Evolutionary conservation across 1,140 invertebrate genomes (phyloP).

Genomic region (Halictus rubicundus): DNA sequence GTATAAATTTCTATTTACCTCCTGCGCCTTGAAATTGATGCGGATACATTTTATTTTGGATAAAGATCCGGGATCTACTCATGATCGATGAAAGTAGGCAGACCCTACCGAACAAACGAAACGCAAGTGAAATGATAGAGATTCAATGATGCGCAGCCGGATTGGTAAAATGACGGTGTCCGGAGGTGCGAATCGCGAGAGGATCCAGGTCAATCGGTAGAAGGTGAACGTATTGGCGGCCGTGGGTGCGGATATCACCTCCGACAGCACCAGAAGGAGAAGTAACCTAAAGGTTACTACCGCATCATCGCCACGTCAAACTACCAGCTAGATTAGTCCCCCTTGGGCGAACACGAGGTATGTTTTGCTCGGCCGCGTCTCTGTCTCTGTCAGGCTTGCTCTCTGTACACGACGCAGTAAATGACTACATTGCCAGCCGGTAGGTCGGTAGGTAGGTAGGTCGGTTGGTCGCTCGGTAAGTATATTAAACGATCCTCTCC

Average conservation of each 20-base stretch:
- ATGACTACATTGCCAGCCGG: conserved; percentile 61
- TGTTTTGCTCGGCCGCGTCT: conserved; percentile 63
- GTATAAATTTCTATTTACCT: too few species aligned
- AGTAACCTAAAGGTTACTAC: conserved; percentile 72
- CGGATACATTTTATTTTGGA: too few species aligned
- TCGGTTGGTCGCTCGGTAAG: conserved; percentile 65
- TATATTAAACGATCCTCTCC: conserved; percentile 77
- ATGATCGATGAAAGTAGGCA: too few species aligned
- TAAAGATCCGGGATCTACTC: too few species aligned
- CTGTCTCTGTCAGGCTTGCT: conserved; percentile 54
- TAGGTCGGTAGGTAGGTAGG: conserved; percentile 70
- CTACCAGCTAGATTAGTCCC: conserved; percentile 70
- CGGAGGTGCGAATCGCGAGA: conserved; percentile 11
- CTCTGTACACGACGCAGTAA: conserved; percentile 68
- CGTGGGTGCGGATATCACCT: conserved; percentile 48
- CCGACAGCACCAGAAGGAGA: conserved; percentile 32
- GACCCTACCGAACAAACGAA: too few species aligned
- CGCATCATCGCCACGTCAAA: conserved; percentile 74
- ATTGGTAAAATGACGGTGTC: too few species aligned
- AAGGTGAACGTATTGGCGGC: background rate
- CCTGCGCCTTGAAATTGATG: too few species aligned
- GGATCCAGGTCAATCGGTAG: background rate
- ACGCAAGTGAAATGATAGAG: too few species aligned
- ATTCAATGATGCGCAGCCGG: too few species aligned
- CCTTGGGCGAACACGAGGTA: conserved; percentile 74